Base-by-base conservation (phyloP, 2,888 invertebrate genomes). In the Metacarcinus magister region DNA sequence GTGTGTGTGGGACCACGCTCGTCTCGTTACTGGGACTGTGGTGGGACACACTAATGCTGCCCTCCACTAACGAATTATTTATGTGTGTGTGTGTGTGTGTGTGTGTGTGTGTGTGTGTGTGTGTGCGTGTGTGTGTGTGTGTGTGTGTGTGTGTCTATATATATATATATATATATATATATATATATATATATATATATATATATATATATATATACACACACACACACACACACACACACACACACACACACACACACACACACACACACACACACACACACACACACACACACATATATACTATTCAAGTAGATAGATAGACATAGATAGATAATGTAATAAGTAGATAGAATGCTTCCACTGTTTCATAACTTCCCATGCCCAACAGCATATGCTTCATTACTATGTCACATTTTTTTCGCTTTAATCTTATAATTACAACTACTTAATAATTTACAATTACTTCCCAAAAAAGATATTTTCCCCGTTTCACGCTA, bases 111-210 rank as follows among this genome's bases (percentile, higher is more conserved):
- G n/a, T 67, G 67, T 10, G 16, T 67, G 67, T 67, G 67, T 67
- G 7, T 4, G 67, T 67, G 67, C 23, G 19, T 67, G 19, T 54
- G 16, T 54, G 1, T 67, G 19, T 67, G 19, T 23, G 19, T 23
- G 2, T 23, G 19, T 8, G 16, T 94, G 2, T 75, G 16, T 67
- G 19, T 94, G 2, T 67, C 1, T 94, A 82, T 94, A 82, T 94
- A 82, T 94, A 94, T 43, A 82, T 94, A 94, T 94, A 82, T 94
- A 94, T 94, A 82, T 94, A 94, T 94, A 82, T 94, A 94, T 94
- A 82, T 94, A 82, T 94, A 82, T 94, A 75, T 94, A 82, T 94
- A 44, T 94, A 82, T 94, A 87, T 94, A 82, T 94, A 82, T 89
- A 43, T 89, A 32, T 87, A 54, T 54, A 54, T 54, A 54, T 54